Conservation (phyloP, 2,797 vertebrate genomes). For the Octomys mimax region DNA sequence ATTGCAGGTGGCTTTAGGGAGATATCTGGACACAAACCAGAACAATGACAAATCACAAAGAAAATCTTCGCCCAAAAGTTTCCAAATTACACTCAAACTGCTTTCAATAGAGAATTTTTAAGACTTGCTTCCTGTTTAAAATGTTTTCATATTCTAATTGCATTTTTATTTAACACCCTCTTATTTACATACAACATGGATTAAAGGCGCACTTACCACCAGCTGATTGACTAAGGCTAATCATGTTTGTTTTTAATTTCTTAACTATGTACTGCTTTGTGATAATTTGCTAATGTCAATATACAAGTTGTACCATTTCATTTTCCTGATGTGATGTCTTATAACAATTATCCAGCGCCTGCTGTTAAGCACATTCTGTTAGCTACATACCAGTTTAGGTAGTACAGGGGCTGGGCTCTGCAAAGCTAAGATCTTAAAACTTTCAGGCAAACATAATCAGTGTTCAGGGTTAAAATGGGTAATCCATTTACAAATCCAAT, state of each 20-base stretch:
- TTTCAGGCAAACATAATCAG: neutral
- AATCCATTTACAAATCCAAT: neutral
- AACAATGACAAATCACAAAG: neutral
- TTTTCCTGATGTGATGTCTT: neutral
- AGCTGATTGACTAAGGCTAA: neutral
- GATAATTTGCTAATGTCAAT: constrained; percentile 39
- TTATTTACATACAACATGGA: constrained; percentile 13
- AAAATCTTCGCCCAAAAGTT: neutral
- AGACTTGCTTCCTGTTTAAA: constrained; percentile 11
- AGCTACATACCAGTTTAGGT: neutral
- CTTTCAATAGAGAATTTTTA: no score
- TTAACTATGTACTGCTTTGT: constrained; percentile 26
- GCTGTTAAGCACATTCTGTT: neutral
- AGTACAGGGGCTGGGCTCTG: neutral
- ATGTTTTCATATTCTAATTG: constrained; percentile 54
- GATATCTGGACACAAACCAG: neutral
- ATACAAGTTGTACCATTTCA: constrained; percentile 16
- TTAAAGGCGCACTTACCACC: neutral
- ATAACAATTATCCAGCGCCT: neutral
- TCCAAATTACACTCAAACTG: constrained; percentile 31
- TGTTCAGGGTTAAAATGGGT: neutral
- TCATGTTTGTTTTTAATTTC: constrained; percentile 55
- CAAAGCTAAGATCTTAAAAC: constrained; percentile 9
- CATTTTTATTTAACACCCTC: neutral
- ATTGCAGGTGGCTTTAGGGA: neutral